Conservation (phyloP, 2,113 vertebrate species). For the Eulacestoma nigropectus region DNA sequence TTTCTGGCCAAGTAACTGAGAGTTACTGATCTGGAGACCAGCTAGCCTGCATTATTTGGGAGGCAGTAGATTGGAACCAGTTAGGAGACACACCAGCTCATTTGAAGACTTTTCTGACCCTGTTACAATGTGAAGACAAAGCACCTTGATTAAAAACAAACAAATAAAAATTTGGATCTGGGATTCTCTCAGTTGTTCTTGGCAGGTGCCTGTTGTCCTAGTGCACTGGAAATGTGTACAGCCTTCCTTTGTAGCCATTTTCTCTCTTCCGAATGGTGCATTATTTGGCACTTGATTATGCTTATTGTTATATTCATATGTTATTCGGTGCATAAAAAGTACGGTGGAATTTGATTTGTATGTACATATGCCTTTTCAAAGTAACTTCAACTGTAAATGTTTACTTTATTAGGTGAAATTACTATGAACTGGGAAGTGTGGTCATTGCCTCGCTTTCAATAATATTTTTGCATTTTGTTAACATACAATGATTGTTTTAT, state of each 20-base stretch:
- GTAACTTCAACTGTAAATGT: background rate
- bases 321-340: background rate
- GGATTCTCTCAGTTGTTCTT: background rate
- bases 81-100: background rate
- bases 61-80: background rate
- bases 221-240: background rate
- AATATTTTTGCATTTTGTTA: background rate
- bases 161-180: background rate
- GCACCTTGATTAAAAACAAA: background rate
- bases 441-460: background rate
- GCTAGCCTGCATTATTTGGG: background rate
- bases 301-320: background rate
- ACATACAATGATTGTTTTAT: background rate
- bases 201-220: background rate
- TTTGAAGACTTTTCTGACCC: background rate
- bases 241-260: background rate
- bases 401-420: background rate
- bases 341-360: background rate
- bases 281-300: background rate
- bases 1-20: background rate
- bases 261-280: background rate
- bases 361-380: background rate
- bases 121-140: background rate
- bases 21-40: background rate
- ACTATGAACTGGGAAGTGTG: background rate